A percentile compares a stretch with the other conserved stretches of the same genome.
Evolutionary conservation across 2,888 invertebrate species (phyloP).

Genomic region (Aspidiotus destructor): DNA sequence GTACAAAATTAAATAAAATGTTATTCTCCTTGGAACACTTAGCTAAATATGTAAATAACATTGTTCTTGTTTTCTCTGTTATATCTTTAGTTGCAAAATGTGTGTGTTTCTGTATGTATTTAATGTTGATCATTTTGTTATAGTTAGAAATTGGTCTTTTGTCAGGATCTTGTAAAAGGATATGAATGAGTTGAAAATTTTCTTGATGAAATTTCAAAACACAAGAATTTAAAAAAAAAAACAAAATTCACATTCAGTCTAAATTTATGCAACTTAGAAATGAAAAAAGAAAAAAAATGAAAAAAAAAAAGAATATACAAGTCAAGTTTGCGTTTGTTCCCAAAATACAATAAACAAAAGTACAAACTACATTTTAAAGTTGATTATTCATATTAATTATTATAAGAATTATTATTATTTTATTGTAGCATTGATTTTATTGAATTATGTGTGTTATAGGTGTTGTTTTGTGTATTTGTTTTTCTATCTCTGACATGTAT

Average conservation of each 20-base stretch:
- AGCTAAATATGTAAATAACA: slow-evolving; percentile 1
- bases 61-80: neutral
- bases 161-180: too few species aligned
- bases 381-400: slow-evolving; percentile 5
- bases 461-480: slow-evolving; percentile 25
- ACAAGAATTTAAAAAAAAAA: slow-evolving; percentile 12
- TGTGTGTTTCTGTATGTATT: neutral
- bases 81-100: neutral
- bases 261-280: too few species aligned
- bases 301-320: too few species aligned
- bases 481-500: slow-evolving; percentile 30
- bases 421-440: too few species aligned
- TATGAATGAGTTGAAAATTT: neutral
- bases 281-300: too few species aligned
- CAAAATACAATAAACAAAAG: slow-evolving; percentile 29
- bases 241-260: neutral
- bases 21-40: slow-evolving; percentile 1
- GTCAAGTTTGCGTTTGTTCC: neutral
- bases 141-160: too few species aligned
- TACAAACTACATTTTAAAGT: slow-evolving; percentile 27
- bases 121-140: neutral
- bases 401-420: too few species aligned
- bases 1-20: neutral
- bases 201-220: slow-evolving; percentile 6
- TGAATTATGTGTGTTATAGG: slow-evolving; percentile 22